phyloP scores from a whole-genome alignment of 2,888 invertebrate genomes.

The Drosophila dives region DNA sequence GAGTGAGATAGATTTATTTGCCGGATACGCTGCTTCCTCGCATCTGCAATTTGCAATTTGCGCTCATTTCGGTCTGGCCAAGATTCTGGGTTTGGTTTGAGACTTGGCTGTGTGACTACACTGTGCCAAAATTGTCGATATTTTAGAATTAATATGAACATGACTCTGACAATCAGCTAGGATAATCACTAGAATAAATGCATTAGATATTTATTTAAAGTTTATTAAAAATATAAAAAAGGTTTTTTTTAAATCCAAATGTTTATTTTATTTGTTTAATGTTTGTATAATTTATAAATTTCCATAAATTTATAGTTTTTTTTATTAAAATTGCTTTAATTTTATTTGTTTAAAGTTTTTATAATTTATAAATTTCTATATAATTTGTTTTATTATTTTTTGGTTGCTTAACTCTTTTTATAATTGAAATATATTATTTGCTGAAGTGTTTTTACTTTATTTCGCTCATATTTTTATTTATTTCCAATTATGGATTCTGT shows the following conservation, averaged over 20 bases:
- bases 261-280: too few relatives aligned
- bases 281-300: too few relatives aligned
- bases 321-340: background rate
- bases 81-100: slow-evolving; percentile 38
- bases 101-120: background rate
- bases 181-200: background rate
- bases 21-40: slow-evolving; percentile 33
- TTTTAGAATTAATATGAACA: background rate
- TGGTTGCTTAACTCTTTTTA: background rate
- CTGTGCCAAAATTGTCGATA: background rate
- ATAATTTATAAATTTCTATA: background rate
- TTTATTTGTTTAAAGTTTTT: background rate
- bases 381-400: background rate
- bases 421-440: background rate
- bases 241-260: background rate
- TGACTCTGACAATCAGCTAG: background rate
- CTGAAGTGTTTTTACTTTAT: background rate
- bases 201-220: background rate
- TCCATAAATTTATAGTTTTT: too few relatives aligned
- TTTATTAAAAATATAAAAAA: background rate
- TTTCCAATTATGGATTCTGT: too few relatives aligned
- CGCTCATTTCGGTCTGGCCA: slow-evolving; percentile 25
- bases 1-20: slow-evolving; percentile 10
- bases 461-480: background rate
- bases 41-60: slow-evolving; percentile 53